A percentile compares a stretch with the other conserved stretches of the same genome.
phyloP scores from a whole-genome alignment of 2,113 vertebrate genomes.

The Malurus cyaneus region DNA sequence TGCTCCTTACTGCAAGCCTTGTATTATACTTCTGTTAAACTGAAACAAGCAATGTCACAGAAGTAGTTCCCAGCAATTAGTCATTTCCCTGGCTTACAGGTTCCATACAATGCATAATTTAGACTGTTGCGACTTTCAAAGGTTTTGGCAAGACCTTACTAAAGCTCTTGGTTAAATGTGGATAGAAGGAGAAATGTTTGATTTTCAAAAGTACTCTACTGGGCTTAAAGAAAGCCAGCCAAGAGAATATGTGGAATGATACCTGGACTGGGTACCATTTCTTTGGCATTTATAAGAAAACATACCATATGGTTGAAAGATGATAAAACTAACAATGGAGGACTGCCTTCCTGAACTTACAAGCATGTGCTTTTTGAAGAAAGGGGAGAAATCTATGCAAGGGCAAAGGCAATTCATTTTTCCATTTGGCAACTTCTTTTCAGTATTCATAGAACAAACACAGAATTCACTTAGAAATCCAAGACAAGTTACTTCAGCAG shows the following conservation, averaged over 20 bases:
- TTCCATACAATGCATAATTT: conserved; percentile 8
- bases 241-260: neutral
- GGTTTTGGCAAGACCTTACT: conserved; percentile 48
- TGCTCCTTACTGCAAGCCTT: neutral
- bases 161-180: neutral
- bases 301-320: conserved; percentile 20
- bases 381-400: neutral
- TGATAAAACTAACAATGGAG: conserved; percentile 58
- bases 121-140: neutral
- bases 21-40: conserved; percentile 4
- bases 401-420: conserved; percentile 12
- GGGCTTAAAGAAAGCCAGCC: neutral
- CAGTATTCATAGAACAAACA: conserved; percentile 10
- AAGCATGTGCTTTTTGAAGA: neutral
- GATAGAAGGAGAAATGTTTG: neutral
- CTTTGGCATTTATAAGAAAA: neutral
- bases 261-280: neutral
- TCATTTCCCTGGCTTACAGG: conserved; percentile 32
- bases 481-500: neutral
- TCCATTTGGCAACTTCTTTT: conserved; percentile 24
- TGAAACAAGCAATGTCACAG: conserved; percentile 15
- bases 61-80: conserved; percentile 29
- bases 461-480: conserved; percentile 16
- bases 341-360: neutral
- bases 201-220: neutral